A percentile compares a stretch with the other conserved stretches of the same genome.
Conservation (phyloP, 2,797 vertebrate species). For the Rhinella marina region DNA sequence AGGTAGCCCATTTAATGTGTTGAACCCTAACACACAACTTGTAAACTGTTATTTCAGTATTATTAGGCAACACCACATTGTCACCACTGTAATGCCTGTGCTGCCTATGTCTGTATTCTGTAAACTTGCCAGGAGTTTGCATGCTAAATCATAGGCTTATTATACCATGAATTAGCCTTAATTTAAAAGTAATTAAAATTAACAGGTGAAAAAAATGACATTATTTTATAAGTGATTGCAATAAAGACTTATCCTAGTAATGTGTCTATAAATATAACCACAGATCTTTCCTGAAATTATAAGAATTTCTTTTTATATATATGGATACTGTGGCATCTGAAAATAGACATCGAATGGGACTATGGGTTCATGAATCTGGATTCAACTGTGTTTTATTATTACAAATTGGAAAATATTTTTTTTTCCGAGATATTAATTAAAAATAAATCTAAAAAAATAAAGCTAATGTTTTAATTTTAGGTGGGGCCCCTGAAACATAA, state of each 20-base stretch:
- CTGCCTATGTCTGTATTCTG: neutral
- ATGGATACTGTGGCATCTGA: neutral
- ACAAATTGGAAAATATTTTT: neutral
- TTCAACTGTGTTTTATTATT: neutral
- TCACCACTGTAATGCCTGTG: neutral
- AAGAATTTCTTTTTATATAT: neutral
- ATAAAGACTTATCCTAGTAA: neutral
- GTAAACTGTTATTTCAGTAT: too few relatives aligned
- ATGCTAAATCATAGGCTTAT: neutral
- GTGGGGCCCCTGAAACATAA: too few relatives aligned
- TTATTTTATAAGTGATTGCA: neutral
- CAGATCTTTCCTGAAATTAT: neutral
- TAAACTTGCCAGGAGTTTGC: neutral
- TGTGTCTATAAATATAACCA: neutral
- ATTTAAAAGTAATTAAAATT: slow-evolving; percentile 48
- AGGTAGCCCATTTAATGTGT: too few relatives aligned
- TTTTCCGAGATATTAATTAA: neutral
- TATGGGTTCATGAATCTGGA: neutral
- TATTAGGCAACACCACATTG: neutral
- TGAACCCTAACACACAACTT: too few relatives aligned
- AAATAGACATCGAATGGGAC: neutral
- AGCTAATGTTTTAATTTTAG: too few relatives aligned
- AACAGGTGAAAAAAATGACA: slow-evolving; percentile 21
- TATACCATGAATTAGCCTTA: neutral
- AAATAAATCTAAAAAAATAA: too few relatives aligned